Percentiles rank a stretch among this genome's conserved stretches.
phyloP scores from a whole-genome alignment of 2,113 vertebrate species.

The Aldabrachelys gigantea region DNA sequence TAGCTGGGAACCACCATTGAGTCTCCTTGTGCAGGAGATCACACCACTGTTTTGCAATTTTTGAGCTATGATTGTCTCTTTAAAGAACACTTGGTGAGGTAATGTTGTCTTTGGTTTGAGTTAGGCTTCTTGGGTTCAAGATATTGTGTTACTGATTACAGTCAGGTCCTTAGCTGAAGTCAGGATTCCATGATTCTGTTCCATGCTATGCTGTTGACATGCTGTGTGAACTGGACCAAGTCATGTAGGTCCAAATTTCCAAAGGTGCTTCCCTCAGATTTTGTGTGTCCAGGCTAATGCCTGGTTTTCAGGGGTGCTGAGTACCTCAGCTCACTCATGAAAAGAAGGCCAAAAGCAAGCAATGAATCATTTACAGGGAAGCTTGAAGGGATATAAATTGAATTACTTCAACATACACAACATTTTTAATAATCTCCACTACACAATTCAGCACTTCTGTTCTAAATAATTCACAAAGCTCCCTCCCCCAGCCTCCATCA shows the following conservation, averaged over 20 bases:
- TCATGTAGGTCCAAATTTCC: neutral
- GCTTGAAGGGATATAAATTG: neutral
- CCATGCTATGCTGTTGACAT: neutral
- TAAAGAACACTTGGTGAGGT: neutral
- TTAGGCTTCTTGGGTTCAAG: neutral
- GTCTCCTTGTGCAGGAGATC: neutral
- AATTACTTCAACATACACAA: neutral
- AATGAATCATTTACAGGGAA: neutral
- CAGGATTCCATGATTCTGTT: rapidly evolving
- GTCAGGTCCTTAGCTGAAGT: neutral
- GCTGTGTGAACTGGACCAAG: rapidly evolving
- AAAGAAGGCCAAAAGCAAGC: neutral
- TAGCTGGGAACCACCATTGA: neutral
- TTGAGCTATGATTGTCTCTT: neutral
- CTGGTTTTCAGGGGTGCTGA: neutral
- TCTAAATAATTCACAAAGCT: neutral
- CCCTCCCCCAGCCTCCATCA: neutral
- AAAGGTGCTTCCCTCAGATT: neutral
- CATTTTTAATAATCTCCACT: neutral
- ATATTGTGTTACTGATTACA: neutral
- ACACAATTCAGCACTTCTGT: neutral
- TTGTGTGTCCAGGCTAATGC: neutral
- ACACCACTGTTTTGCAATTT: neutral
- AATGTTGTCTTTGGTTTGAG: neutral
- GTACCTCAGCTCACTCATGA: neutral